Conservation (phyloP, 2,113 vertebrate genomes). For the Zootoca vivipara region DNA sequence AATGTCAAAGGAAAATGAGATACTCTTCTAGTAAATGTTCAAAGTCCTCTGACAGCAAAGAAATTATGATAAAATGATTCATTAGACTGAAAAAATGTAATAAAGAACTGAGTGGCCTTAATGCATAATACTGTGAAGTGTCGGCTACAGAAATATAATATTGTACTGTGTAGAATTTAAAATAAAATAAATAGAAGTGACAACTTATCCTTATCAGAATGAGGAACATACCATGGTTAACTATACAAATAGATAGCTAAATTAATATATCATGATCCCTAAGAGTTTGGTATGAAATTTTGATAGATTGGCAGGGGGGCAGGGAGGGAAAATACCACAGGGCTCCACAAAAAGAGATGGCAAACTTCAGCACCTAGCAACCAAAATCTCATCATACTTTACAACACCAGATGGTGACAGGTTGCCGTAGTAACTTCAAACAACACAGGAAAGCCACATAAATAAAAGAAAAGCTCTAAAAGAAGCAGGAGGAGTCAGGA, state of each 20-base stretch:
- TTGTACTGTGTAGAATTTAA: not conserved
- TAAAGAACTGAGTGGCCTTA: not conserved
- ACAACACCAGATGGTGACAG: slow-evolving; percentile 73
- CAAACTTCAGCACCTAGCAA: slow-evolving; percentile 74
- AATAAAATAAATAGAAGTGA: not conserved
- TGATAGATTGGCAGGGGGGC: not conserved
- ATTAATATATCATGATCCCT: not conserved
- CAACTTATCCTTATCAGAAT: not conserved
- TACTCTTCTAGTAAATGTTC: not conserved
- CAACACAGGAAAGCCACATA: slow-evolving; percentile 64
- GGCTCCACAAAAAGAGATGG: slow-evolving; percentile 45
- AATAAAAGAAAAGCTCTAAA: slow-evolving; percentile 64
- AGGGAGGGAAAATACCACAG: slow-evolving; percentile 9
- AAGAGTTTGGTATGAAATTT: not conserved
- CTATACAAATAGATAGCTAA: not conserved
- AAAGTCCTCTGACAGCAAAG: not conserved
- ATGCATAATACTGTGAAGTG: not conserved
- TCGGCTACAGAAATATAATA: not conserved
- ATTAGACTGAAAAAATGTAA: not conserved
- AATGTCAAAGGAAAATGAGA: slow-evolving; percentile 8
- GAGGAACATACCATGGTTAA: not conserved
- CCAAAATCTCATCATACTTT: slow-evolving; percentile 73
- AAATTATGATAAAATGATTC: not conserved
- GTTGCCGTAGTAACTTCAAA: slow-evolving; percentile 83
- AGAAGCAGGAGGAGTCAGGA: slow-evolving; percentile 39